phyloP scores from a whole-genome alignment of 2,888 invertebrate species.

The Drosophila hamatofila region DNA sequence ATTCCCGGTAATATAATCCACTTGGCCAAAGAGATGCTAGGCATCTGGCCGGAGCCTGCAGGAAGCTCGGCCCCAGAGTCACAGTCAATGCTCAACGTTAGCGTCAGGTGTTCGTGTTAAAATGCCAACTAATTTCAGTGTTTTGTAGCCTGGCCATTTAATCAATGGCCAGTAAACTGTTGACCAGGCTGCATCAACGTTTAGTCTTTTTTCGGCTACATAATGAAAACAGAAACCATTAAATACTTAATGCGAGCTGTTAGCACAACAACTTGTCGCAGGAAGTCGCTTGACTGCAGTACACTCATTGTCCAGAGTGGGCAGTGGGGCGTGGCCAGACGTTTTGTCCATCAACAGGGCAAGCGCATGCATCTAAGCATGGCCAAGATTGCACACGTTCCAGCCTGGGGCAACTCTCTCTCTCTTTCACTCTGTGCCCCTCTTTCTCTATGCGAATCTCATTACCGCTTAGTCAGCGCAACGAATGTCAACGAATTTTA shows the following conservation, averaged over 20 bases:
- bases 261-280: conserved; percentile 66
- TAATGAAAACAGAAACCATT: conserved; percentile 75
- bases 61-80: conserved; percentile 30
- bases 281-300: conserved; percentile 54
- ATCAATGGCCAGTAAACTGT: conserved; percentile 70
- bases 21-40: conserved; percentile 66
- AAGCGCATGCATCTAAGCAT: conserved; percentile 53
- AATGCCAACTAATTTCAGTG: conserved; percentile 80
- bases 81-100: conserved; percentile 11
- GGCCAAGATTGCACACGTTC: conserved; percentile 65
- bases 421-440: not conserved
- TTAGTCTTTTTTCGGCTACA: conserved; percentile 39
- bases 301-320: not conserved
- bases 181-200: conserved; percentile 20
- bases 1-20: conserved; percentile 69
- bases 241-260: conserved; percentile 66
- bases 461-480: conserved; percentile 69
- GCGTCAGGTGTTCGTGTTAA: conserved; percentile 81
- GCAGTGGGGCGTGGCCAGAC: conserved; percentile 53
- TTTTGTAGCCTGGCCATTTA: conserved; percentile 66
- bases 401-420: not conserved
- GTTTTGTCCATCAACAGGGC: conserved; percentile 38
- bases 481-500: conserved; percentile 75
- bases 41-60: conserved; percentile 47
- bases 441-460: not conserved